Conservation (phyloP, 2,797 vertebrate genomes). For the Manis crassicaudata region DNA sequence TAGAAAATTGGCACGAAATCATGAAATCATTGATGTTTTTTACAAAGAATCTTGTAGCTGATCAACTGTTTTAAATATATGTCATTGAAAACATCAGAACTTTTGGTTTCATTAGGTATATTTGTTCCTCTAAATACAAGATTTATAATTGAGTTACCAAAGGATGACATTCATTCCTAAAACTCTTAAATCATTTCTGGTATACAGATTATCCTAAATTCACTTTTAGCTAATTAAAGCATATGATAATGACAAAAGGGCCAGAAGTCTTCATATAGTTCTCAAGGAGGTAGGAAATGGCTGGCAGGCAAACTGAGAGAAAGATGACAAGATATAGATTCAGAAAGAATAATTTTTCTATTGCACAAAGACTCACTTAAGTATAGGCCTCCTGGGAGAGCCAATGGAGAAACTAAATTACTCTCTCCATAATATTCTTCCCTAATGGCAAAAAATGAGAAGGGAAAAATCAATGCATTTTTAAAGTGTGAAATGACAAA, state of each 20-base stretch:
- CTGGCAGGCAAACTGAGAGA: not conserved
- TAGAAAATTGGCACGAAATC: not conserved
- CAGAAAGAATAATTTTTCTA: slow-evolving; percentile 22
- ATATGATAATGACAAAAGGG: not conserved
- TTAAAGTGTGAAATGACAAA: not conserved
- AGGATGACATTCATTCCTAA: not conserved
- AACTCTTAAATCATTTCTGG: not conserved
- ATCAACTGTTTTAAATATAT: not conserved
- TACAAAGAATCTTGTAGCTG: not conserved
- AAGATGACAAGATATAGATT: not conserved
- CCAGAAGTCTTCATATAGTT: not conserved
- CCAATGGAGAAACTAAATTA: slow-evolving; percentile 23
- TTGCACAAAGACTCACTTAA: not conserved
- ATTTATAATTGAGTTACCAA: not conserved
- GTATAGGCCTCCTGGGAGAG: not conserved
- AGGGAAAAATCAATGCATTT: not conserved
- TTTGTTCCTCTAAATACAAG: not conserved
- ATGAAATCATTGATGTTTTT: not conserved
- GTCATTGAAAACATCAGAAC: not conserved
- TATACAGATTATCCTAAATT: slow-evolving; percentile 10
- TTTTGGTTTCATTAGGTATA: not conserved
- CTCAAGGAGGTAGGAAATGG: not conserved
- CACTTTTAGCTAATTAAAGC: slow-evolving; percentile 11
- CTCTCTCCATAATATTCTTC: slow-evolving; percentile 2
- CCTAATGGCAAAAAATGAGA: not conserved